These are phyloP conservation scores for Ptiloglossa arizonensis DNA, from an alignment of 1,140 invertebrate genomes.

Conservation along the genomic window DNA sequence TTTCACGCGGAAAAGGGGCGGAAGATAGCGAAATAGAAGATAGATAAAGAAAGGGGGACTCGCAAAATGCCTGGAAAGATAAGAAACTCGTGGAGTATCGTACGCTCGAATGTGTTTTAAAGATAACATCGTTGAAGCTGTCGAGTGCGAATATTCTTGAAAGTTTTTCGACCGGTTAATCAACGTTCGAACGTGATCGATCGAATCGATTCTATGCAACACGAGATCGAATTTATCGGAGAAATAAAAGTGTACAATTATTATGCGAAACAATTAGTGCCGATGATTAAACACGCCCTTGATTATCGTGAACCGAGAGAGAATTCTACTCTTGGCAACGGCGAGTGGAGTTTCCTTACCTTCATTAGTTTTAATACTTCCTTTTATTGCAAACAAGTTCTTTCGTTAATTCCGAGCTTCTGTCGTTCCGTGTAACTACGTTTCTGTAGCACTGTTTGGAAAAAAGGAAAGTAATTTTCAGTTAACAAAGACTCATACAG, in stretches of 20 bases:
- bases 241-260: neutral
- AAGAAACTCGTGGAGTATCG: neutral
- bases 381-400: conserved; percentile 5
- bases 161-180: neutral
- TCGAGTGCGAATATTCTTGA: neutral
- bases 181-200: neutral
- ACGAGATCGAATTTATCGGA: neutral
- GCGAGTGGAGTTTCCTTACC: neutral
- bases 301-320: neutral
- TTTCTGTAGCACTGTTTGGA: neutral
- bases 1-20: neutral
- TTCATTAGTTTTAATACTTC: neutral
- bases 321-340: neutral
- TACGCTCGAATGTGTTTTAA: neutral
- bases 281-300: neutral
- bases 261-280: neutral
- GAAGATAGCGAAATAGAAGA: neutral
- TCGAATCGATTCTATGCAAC: neutral
- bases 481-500: conserved; percentile 9
- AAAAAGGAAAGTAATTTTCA: conserved; percentile 14
- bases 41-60: neutral
- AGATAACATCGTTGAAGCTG: neutral
- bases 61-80: conserved; percentile 15
- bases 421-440: neutral
- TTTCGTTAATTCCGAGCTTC: neutral